Base-by-base conservation (phyloP, 2,888 invertebrate genomes). In the Saturnia pavonia region DNA sequence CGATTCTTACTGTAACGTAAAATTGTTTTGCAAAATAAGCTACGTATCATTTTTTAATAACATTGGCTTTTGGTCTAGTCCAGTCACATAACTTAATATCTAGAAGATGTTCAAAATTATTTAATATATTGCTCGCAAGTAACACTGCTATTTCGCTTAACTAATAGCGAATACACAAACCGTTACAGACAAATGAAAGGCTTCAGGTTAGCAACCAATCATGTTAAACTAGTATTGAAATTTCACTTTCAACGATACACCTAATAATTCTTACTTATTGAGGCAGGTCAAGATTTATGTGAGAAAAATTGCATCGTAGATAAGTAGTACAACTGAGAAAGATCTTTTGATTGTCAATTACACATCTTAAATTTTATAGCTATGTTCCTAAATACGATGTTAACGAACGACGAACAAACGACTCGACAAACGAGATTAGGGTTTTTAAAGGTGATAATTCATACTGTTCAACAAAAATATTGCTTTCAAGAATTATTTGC, bases 211-310 rank as follows among this genome's bases (percentile, higher is more conserved):
- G n/a, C 19, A 40, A 65, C 34, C 65, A 34, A 65, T 65, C 40
- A 65, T 40, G 40, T 40, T 40, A 19, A 65, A 65, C 40, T 40
- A 65, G 65, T 65, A 65, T 65, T 65, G 40, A 40, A 65, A 40
- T 65, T 65, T 65, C 65, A 65, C 65, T 65, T 65, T 65, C 65
- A 65, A 65, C 65, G n/a, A n/a, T 65, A 40, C 65, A 40, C 40
- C 40, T 40, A 40, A 65, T 54, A 54, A 22, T 68, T 45, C 51
- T 19, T 68, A 34, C 42, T 27, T 45, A 68, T 68, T 51, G 45
- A 45, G 68, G 65, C 19, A 40, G 65, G 42, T 48, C 43, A 69
- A 25, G 65, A 63, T n/a, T 60, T 60, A 60, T 68, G 48, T 42
- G 67, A 25, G 42, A 70, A 16, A 70, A 43, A 60, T 25, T 60